These are phyloP conservation scores for Folsomia manolachei DNA, from an alignment of 2,888 invertebrate genomes.

Conservation along the genomic window DNA sequence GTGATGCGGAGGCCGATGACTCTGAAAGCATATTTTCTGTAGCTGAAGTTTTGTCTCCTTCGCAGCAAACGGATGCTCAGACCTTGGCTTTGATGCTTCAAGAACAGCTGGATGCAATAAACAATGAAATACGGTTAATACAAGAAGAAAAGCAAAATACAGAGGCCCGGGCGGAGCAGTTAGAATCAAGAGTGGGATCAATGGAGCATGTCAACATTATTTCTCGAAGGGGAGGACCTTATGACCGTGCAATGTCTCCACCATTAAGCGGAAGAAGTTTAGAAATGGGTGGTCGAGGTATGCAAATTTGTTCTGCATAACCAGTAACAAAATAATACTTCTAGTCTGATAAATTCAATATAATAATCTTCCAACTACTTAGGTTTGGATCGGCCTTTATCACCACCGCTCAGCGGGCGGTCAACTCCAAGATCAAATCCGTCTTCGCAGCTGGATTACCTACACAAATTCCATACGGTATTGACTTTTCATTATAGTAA, in stretches of 20 bases:
- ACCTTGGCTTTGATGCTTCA: slow-evolving; percentile 97
- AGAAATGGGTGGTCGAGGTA: slow-evolving; percentile 55
- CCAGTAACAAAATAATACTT: too few relatives aligned
- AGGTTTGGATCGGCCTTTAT: slow-evolving; percentile 63
- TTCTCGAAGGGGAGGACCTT: slow-evolving; percentile 56
- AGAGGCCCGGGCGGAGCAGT: slow-evolving; percentile 93
- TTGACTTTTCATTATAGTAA: neutral
- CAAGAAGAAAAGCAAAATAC: slow-evolving; percentile 97
- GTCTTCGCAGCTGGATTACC: slow-evolving; percentile 76
- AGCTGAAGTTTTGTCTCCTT: slow-evolving; percentile 68
- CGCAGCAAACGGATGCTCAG: slow-evolving; percentile 82
- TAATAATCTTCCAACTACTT: too few relatives aligned
- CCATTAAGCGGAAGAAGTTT: slow-evolving; percentile 63
- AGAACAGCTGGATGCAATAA: slow-evolving; percentile 98
- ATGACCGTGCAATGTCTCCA: slow-evolving; percentile 50
- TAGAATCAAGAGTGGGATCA: slow-evolving; percentile 88
- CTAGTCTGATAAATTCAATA: too few relatives aligned
- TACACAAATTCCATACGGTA: slow-evolving; percentile 96
- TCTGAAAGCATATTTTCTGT: slow-evolving; percentile 78
- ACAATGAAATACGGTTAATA: slow-evolving; percentile 88
- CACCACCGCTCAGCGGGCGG: slow-evolving; percentile 79
- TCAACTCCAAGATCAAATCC: slow-evolving; percentile 78
- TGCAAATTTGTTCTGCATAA: too few relatives aligned
- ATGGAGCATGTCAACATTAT: slow-evolving; percentile 89
- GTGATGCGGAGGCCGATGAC: slow-evolving; percentile 65